Percentiles rank a stretch among this genome's conserved stretches.
phyloP scores from a whole-genome alignment of 2,797 vertebrate species.

The Pseudocheirus occidentalis region DNA sequence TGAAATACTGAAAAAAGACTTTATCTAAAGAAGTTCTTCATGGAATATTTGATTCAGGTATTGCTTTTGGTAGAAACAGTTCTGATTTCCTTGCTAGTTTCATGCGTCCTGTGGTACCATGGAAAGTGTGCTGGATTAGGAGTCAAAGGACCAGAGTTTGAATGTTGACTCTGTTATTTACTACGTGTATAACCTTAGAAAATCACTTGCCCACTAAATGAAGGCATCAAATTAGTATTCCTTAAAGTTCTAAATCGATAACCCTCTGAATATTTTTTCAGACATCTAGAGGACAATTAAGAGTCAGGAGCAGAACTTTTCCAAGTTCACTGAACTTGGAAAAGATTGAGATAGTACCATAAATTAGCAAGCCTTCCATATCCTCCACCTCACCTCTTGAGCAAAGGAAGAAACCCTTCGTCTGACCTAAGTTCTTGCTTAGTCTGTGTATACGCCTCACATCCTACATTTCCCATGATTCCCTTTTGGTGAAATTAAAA shows the following conservation, averaged over 20 bases:
- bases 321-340: not conserved
- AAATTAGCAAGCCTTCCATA: not conserved
- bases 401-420: conserved; percentile 7
- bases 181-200: not conserved
- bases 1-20: not conserved
- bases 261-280: not conserved
- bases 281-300: not conserved
- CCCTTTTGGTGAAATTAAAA: conserved; percentile 57
- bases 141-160: not conserved
- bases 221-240: not conserved
- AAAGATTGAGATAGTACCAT: conserved; percentile 40
- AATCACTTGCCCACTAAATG: not conserved
- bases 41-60: conserved; percentile 22
- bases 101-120: not conserved
- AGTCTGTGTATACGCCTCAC: conserved; percentile 37
- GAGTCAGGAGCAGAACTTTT: not conserved
- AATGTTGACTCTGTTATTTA: not conserved
- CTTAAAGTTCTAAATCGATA: not conserved
- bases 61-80: conserved; percentile 5
- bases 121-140: not conserved
- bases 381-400: not conserved
- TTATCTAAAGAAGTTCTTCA: conserved; percentile 23
- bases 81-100: not conserved
- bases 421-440: not conserved
- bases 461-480: conserved; percentile 44